Percentiles rank a stretch among this genome's conserved stretches.
phyloP scores from a whole-genome alignment of 2,888 invertebrate species.

The Camptogramma bilineatum region DNA sequence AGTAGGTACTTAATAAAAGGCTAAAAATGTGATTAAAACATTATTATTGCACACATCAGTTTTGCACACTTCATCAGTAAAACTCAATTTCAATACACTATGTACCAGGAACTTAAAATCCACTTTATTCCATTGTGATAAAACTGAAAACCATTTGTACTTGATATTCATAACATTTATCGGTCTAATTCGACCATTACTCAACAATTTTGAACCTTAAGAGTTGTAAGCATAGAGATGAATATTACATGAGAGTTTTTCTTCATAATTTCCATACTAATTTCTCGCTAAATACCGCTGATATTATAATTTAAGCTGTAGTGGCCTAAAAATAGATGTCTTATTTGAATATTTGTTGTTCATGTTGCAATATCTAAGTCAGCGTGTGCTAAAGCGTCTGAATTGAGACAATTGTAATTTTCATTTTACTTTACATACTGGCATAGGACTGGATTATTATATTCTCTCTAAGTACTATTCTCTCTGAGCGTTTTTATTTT shows the following conservation, averaged over 20 bases:
- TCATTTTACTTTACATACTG: neutral
- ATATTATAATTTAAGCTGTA: constrained; percentile 1
- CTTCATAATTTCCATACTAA: constrained; percentile 8
- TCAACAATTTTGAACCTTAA: neutral
- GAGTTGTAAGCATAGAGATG: neutral
- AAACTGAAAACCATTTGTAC: neutral
- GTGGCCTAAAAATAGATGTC: constrained; percentile 3
- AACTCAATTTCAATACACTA: constrained; percentile 19
- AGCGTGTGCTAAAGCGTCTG: constrained; percentile 3
- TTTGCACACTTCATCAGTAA: constrained; percentile 16
- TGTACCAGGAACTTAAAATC: neutral
- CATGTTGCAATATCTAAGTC: constrained; percentile 10
- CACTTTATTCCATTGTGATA: constrained; percentile 15
- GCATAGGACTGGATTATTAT: too few species aligned
- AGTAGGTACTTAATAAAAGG: too few species aligned
- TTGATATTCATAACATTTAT: constrained; percentile 15
- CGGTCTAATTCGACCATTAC: neutral
- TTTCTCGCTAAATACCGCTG: constrained; percentile 7
- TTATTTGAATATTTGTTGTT: neutral
- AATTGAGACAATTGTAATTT: neutral
- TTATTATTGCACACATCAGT: neutral
- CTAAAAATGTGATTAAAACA: neutral
- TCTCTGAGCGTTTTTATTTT: too few species aligned
- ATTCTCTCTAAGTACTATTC: too few species aligned
- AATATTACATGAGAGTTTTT: neutral